Base-by-base conservation (phyloP, 2,113 vertebrate genomes). In the Plecotus auritus region DNA sequence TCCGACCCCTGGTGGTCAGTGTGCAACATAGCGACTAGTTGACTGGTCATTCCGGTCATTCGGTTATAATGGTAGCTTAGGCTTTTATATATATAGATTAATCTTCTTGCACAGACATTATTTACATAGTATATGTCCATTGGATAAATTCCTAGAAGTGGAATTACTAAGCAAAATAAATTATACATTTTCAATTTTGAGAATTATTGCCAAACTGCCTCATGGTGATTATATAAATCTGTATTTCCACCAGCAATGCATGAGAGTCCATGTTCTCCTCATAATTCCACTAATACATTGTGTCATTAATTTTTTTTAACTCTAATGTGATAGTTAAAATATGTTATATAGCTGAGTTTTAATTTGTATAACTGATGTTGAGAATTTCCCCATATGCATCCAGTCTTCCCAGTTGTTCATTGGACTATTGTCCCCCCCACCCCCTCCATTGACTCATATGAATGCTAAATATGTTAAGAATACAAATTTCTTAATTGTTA, bases 111-210 rank as follows among this genome's bases (percentile, higher is more conserved):
- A 4, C 9, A 40, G 26, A 82, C 18, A 61, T 81, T 59, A 61
- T 40, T 85, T 35, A 83, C 47, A 51, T 47, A 30, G 78, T 54
- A 0, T 72, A 51, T 35, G 5, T 81, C 42, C 23, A 35, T 4
- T 73, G 5, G 59, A 73, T 42, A 54, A 26, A 72, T 47, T 89
- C 45, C 23, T 54, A 66, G 42, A 85, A 51, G 5, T 10, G 22
- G 10, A 67, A 42, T 85, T 18, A 69, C 35, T 32, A 92, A 17
- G 11, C 13, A 35, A 85, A 93, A 92, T 9, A 14, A 92, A 81
- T 85, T 22, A 51, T 0, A 1, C n/a, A 76, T 61, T 94, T 95
- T 74, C 8, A 88, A 40, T 84, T 69, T 51, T 72, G 30, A 85
- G 78, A 73, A 72, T 73, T 69, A 45, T 10, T 61, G 51, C 7